phyloP scores from a whole-genome alignment of 2,113 vertebrate genomes.

The Passer domesticus region DNA sequence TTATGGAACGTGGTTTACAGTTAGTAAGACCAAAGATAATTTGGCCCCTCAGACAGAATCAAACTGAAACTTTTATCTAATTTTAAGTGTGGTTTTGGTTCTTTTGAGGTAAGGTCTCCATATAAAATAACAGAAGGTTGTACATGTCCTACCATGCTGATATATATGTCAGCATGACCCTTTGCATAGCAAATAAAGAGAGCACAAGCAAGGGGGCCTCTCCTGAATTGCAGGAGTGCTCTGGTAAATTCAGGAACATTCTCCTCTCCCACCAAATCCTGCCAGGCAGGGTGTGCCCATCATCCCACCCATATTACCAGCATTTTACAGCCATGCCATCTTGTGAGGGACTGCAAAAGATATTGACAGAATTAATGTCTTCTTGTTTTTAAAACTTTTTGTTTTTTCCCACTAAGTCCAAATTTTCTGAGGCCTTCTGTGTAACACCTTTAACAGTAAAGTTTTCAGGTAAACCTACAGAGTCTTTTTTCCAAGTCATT shows the following conservation, averaged over 20 bases:
- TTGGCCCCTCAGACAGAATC: neutral
- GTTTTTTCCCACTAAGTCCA: neutral
- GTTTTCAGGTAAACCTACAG: neutral
- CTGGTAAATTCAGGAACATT: neutral
- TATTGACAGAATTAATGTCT: neutral
- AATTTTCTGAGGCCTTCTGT: constrained; percentile 14
- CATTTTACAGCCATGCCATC: neutral
- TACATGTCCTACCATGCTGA: neutral
- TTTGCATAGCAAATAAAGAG: neutral
- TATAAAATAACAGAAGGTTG: neutral
- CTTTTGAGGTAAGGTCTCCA: neutral
- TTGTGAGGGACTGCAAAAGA: neutral
- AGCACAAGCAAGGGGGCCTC: neutral
- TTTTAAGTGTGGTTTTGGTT: neutral
- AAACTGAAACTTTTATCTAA: neutral
- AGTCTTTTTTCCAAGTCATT: neutral
- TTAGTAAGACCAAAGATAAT: neutral
- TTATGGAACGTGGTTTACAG: neutral
- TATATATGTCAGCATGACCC: neutral
- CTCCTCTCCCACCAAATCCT: neutral
- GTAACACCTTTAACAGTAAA: neutral
- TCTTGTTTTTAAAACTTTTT: neutral
- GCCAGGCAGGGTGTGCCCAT: neutral
- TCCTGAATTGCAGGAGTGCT: neutral
- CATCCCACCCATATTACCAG: neutral